phyloP scores from a whole-genome alignment of 2,797 vertebrate genomes.

The Acrocephalus scirpaceus region DNA sequence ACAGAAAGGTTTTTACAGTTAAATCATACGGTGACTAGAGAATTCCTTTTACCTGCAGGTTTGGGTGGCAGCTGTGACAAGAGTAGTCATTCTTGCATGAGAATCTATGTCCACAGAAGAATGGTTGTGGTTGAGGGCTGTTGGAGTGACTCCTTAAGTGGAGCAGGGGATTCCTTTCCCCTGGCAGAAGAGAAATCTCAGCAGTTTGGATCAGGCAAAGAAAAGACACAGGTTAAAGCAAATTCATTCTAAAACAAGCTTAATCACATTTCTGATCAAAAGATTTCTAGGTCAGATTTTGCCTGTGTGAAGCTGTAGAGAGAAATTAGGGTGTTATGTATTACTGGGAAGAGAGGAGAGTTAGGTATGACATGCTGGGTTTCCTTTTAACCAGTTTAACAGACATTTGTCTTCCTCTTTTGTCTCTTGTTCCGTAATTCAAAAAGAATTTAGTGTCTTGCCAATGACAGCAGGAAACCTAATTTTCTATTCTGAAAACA shows the following conservation, averaged over 20 bases:
- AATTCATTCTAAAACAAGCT: not conserved
- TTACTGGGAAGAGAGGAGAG: not conserved
- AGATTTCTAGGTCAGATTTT: not conserved
- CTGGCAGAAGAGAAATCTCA: not conserved
- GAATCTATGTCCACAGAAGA: not conserved
- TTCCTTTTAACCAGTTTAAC: not conserved
- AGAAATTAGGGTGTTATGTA: not conserved
- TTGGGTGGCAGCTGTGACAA: not conserved
- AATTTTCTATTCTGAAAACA: not conserved
- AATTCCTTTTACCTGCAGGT: not conserved
- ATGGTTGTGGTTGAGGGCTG: not conserved
- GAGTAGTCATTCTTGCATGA: not conserved
- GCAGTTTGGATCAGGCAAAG: not conserved
- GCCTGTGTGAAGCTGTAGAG: not conserved
- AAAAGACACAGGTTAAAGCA: not conserved
- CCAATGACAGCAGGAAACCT: not conserved
- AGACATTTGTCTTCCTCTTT: not conserved
- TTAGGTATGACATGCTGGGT: not conserved
- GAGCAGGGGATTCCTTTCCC: not conserved
- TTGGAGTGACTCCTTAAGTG: not conserved
- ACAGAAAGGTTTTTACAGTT: not conserved
- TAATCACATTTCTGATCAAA: not conserved
- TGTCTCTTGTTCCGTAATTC: not conserved
- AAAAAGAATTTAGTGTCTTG: not conserved
- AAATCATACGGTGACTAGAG: not conserved